Evolutionary conservation across 92 coral and sea anemone species (phyloP).

Genomic region (Parazoanthus darwini): DNA sequence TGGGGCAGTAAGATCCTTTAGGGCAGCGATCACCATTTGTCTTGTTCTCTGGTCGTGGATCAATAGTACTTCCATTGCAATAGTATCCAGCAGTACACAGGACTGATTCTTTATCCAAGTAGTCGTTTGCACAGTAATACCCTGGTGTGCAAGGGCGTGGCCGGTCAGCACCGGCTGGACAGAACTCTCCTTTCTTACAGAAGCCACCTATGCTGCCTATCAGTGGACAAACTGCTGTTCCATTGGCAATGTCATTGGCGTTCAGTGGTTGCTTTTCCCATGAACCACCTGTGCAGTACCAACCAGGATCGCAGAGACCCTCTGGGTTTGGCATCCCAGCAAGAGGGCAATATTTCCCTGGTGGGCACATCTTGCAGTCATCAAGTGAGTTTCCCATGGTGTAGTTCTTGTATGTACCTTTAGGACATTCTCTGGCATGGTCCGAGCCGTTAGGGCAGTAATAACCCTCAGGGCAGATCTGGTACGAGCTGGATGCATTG

Average conservation of each 20-base stretch:
- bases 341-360: slow-evolving; percentile 83
- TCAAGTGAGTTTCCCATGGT: slow-evolving; percentile 72
- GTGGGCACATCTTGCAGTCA: slow-evolving; percentile 96
- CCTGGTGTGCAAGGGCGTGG: slow-evolving; percentile 98
- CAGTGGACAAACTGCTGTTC: slow-evolving; percentile 83
- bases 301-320: slow-evolving; percentile 91
- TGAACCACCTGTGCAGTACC: slow-evolving; percentile 98
- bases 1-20: slow-evolving; percentile 91
- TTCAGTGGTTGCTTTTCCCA: slow-evolving; percentile 92
- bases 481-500: slow-evolving; percentile 82
- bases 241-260: slow-evolving; percentile 77
- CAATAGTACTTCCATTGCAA: slow-evolving; percentile 96
- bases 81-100: slow-evolving; percentile 89
- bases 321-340: slow-evolving; percentile 79
- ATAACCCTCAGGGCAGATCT: slow-evolving; percentile 77
- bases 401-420: slow-evolving; percentile 92
- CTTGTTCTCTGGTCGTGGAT: slow-evolving; percentile 78
- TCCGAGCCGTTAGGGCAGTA: slow-evolving; percentile 92
- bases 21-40: slow-evolving; percentile 89
- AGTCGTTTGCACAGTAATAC: slow-evolving; percentile 81
- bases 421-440: slow-evolving; percentile 80
- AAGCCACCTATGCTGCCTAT: slow-evolving; percentile 94
- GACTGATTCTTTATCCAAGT: slow-evolving; percentile 80
- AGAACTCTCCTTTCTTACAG: slow-evolving; percentile 90
- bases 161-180: slow-evolving; percentile 86